phyloP scores from a whole-genome alignment of 2,888 invertebrate genomes.

The Thumatha senex region DNA sequence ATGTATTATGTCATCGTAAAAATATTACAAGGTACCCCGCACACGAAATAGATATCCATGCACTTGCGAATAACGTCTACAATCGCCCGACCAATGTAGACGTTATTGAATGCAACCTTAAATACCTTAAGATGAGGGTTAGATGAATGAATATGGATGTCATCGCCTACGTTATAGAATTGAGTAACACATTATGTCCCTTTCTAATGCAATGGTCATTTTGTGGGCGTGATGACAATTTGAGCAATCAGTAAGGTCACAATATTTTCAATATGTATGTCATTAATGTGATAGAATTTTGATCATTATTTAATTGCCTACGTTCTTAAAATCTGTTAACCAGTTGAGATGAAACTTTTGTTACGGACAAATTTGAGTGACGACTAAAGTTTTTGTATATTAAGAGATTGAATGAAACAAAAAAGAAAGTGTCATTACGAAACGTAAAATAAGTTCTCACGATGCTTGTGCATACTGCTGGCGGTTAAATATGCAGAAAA shows the following conservation, averaged over 20 bases:
- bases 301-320: no score
- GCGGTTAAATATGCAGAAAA: no score
- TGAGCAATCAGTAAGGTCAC: slow-evolving; percentile 28
- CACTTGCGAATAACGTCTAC: background rate
- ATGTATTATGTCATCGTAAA: no score
- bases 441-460: no score
- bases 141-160: slow-evolving; percentile 9
- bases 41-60: background rate
- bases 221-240: slow-evolving; percentile 23
- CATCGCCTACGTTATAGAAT: slow-evolving; percentile 23
- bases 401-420: no score
- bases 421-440: no score
- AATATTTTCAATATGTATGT: slow-evolving; percentile 1
- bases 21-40: no score
- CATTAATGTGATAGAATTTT: background rate
- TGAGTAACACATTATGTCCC: slow-evolving; percentile 9
- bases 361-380: no score
- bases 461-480: no score
- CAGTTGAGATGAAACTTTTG: no score
- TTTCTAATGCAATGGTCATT: slow-evolving; percentile 23
- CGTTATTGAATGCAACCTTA: slow-evolving; percentile 6
- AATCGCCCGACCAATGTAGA: background rate
- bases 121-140: slow-evolving; percentile 8
- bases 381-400: no score
- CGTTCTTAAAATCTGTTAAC: no score